phyloP scores from a whole-genome alignment of 1,140 invertebrate species.

The Battus philenor region DNA sequence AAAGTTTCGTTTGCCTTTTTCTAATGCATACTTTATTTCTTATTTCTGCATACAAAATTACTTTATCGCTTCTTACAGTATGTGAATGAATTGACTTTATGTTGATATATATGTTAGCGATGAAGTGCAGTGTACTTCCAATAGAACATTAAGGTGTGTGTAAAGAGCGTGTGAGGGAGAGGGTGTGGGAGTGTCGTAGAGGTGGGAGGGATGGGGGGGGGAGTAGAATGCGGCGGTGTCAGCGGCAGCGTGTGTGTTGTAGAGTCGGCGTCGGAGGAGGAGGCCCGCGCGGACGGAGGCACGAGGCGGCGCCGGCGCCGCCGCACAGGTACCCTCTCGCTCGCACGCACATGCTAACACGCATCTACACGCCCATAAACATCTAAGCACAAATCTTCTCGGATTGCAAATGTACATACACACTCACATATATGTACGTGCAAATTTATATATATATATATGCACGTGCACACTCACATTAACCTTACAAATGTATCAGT shows the following conservation, averaged over 20 bases:
- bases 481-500: too few relatives aligned
- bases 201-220: neutral
- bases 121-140: too few relatives aligned
- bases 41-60: too few relatives aligned
- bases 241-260: constrained; percentile 34
- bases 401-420: too few relatives aligned
- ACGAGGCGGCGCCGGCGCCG: constrained; percentile 39
- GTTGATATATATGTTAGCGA: neutral
- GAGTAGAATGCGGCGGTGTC: constrained; percentile 7
- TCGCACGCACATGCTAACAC: constrained; percentile 5
- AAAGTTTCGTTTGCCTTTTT: neutral
- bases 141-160: too few relatives aligned
- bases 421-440: too few relatives aligned
- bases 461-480: too few relatives aligned
- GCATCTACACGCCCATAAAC: constrained; percentile 2
- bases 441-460: too few relatives aligned
- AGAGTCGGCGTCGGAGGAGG: constrained; percentile 65
- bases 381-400: too few relatives aligned
- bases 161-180: neutral
- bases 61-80: too few relatives aligned
- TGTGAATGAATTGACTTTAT: too few relatives aligned
- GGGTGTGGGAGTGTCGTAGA: neutral
- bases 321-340: constrained; percentile 32
- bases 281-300: constrained; percentile 28
- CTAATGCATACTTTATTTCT: too few relatives aligned